A percentile compares a stretch with the other conserved stretches of the same genome.
Evolutionary conservation across 2,888 invertebrate genomes (phyloP).

Genomic region (Sinohyriopsis cumingii): DNA sequence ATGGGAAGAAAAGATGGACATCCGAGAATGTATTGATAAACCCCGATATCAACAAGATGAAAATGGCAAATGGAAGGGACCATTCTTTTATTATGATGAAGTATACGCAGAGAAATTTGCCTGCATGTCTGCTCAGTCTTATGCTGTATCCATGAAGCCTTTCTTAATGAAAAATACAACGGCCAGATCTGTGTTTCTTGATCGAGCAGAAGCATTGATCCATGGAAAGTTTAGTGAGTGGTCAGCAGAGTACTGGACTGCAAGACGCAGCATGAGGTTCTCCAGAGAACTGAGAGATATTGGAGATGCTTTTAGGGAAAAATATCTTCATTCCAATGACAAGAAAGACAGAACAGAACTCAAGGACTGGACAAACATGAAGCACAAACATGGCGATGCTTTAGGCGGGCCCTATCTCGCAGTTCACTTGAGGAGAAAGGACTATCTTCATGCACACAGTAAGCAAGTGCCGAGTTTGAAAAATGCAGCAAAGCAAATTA

Average conservation of each 20-base stretch:
- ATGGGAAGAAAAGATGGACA: constrained; percentile 87
- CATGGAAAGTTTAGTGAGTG: constrained; percentile 83
- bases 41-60: constrained; percentile 60
- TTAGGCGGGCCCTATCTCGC: constrained; percentile 81
- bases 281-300: constrained; percentile 79
- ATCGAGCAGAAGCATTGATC: constrained; percentile 62
- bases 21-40: constrained; percentile 75
- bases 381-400: constrained; percentile 68
- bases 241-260: constrained; percentile 56
- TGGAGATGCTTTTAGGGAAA: constrained; percentile 80
- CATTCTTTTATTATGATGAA: constrained; percentile 84
- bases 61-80: constrained; percentile 70
- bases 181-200: constrained; percentile 64
- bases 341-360: constrained; percentile 77
- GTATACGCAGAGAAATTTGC: constrained; percentile 79
- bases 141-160: constrained; percentile 67
- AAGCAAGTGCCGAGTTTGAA: constrained; percentile 85
- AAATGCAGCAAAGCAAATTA: constrained; percentile 84
- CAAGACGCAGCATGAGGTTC: constrained; percentile 90
- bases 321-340: constrained; percentile 79
- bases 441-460: constrained; percentile 85
- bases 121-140: constrained; percentile 89
- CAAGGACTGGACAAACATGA: constrained; percentile 77
- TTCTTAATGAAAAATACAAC: constrained; percentile 75
- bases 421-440: constrained; percentile 89